Evolutionary conservation across 2,113 vertebrate species (phyloP).

Genomic region (Chaetodon auriga): DNA sequence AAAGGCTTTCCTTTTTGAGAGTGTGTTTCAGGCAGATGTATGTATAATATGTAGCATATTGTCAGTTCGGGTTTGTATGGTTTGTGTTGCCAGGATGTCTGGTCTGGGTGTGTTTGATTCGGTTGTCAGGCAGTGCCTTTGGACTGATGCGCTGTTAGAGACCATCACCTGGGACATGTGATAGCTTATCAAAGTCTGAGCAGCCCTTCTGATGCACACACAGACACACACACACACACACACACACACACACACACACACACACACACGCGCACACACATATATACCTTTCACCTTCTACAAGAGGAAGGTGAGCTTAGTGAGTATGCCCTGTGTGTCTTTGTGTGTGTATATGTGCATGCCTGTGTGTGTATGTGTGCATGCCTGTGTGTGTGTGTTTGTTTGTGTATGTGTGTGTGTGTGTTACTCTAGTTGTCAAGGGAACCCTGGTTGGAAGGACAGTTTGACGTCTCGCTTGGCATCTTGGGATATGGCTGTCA

Average conservation of each 20-base stretch:
- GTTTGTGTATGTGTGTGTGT: slow-evolving; percentile 23
- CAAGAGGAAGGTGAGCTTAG: slow-evolving; percentile 51
- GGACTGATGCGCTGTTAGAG: slow-evolving; percentile 92
- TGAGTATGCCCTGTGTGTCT: slow-evolving; percentile 33
- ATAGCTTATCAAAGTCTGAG: slow-evolving; percentile 99
- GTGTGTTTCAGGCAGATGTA: slow-evolving; percentile 59
- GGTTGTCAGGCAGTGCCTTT: slow-evolving; percentile 90
- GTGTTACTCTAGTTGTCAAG: slow-evolving; percentile 83
- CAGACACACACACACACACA: slow-evolving; percentile 24
- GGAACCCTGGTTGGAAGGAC: slow-evolving; percentile 95
- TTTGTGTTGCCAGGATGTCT: slow-evolving; percentile 78
- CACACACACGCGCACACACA: not conserved
- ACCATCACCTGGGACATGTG: slow-evolving; percentile 98
- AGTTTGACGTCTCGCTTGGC: slow-evolving; percentile 95
- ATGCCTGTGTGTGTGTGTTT: slow-evolving; percentile 33
- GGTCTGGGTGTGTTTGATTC: slow-evolving; percentile 80
- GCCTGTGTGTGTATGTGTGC: slow-evolving; percentile 40
- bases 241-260: slow-evolving; percentile 24
- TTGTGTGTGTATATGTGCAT: slow-evolving; percentile 11
- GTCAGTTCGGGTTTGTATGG: slow-evolving; percentile 75
- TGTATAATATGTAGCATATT: slow-evolving; percentile 54
- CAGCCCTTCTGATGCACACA: slow-evolving; percentile 89
- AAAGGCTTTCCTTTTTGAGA: slow-evolving; percentile 30
- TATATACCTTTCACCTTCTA: slow-evolving; percentile 49
- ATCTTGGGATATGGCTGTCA: slow-evolving; percentile 99